A percentile compares a stretch with the other conserved stretches of the same genome.
Evolutionary conservation across 2,888 invertebrate species (phyloP).

Genomic region (Conomelus anceps): DNA sequence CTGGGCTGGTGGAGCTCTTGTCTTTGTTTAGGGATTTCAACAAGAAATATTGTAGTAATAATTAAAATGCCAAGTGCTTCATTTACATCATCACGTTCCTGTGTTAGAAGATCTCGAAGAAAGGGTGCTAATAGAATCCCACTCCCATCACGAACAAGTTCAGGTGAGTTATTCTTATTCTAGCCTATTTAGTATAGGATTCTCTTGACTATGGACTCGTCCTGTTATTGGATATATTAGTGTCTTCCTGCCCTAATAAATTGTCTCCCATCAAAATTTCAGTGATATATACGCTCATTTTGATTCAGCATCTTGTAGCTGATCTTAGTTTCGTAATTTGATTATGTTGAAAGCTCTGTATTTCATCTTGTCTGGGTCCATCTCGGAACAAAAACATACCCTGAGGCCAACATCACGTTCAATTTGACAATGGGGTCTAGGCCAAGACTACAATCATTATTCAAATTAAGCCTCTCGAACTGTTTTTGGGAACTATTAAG

Average conservation of each 20-base stretch:
- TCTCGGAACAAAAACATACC: slow-evolving; percentile 16
- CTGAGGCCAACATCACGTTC: slow-evolving; percentile 18
- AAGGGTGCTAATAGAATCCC: slow-evolving; percentile 85
- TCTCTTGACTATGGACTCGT: slow-evolving; percentile 22
- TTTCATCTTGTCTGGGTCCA: neutral
- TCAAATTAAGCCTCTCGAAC: neutral
- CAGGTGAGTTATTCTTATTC: slow-evolving; percentile 49
- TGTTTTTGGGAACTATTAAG: neutral
- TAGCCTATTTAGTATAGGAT: slow-evolving; percentile 10
- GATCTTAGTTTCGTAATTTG: neutral
- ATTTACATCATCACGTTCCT: slow-evolving; percentile 86
- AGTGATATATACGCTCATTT: neutral
- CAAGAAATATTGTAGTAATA: slow-evolving; percentile 16
- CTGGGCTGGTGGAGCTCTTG: slow-evolving; percentile 64
- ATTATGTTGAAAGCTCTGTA: neutral
- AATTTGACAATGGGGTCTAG: slow-evolving; percentile 21
- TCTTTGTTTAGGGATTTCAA: slow-evolving; percentile 59
- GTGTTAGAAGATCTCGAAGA: slow-evolving; percentile 84
- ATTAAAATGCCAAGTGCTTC: slow-evolving; percentile 90
- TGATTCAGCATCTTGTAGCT: neutral
- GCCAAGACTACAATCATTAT: slow-evolving; percentile 6
- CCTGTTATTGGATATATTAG: slow-evolving; percentile 16
- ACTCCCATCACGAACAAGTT: slow-evolving; percentile 70
- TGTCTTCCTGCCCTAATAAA: slow-evolving; percentile 14
- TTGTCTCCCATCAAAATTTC: neutral